Conservation (phyloP, 2,113 vertebrate species). For the Chlorodrepanis virens region DNA sequence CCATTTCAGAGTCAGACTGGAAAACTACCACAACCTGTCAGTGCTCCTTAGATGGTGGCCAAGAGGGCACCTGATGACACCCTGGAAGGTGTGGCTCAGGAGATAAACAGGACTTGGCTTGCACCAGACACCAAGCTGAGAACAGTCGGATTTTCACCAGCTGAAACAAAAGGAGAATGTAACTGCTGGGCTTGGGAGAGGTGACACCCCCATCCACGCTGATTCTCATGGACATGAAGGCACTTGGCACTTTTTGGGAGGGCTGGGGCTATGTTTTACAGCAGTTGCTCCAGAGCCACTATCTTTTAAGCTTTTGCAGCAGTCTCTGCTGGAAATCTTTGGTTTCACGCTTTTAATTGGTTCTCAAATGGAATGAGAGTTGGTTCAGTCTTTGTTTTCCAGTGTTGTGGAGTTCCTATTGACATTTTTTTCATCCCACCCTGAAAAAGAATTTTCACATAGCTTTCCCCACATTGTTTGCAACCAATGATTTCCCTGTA, state of each 20-base stretch:
- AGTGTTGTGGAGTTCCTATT: background rate
- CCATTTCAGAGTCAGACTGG: constrained; percentile 32
- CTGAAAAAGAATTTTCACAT: background rate
- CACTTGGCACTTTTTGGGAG: background rate
- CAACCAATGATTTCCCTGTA: background rate
- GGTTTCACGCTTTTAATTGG: background rate
- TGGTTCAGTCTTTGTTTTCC: background rate
- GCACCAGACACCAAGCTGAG: background rate
- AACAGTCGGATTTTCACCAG: background rate
- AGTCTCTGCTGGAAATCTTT: constrained; percentile 41
- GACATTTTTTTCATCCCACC: background rate
- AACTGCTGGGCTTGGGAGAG: background rate
- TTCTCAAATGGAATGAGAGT: background rate
- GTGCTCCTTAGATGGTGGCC: background rate
- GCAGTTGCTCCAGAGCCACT: background rate
- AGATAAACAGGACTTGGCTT: background rate
- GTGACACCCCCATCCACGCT: background rate
- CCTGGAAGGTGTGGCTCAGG: background rate
- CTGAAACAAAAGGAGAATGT: background rate
- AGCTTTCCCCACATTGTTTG: background rate
- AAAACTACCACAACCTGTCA: constrained; percentile 40
- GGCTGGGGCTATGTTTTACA: background rate
- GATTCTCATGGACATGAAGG: background rate
- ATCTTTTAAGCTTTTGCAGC: background rate
- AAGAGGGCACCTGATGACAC: background rate